Conservation (phyloP, 2,113 vertebrate genomes). For the Anas platyrhynchos region DNA sequence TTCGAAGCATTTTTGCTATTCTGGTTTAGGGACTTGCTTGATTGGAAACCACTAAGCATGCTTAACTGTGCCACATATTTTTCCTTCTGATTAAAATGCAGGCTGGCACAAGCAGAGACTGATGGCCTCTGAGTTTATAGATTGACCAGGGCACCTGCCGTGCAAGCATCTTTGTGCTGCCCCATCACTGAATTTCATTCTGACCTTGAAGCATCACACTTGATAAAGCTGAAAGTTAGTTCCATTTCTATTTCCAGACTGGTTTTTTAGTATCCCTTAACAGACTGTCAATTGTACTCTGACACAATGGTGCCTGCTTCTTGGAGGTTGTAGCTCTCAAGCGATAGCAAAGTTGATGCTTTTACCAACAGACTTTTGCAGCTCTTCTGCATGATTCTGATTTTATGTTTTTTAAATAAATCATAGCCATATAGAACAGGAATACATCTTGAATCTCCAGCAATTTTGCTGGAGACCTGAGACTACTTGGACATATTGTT, state of each 20-base stretch:
- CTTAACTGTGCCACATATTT: conserved; percentile 52
- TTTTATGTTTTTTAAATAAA: not conserved
- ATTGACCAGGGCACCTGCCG: conserved; percentile 72
- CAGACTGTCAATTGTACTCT: conserved; percentile 56
- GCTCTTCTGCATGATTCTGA: not conserved
- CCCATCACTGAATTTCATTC: conserved; percentile 71
- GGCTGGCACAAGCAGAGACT: conserved; percentile 64
- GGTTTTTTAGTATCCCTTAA: conserved; percentile 59
- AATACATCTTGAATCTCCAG: not conserved
- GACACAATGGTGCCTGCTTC: conserved; percentile 3
- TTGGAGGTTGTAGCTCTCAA: not conserved
- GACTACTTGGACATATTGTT: not conserved
- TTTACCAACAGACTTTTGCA: not conserved
- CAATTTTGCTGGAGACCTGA: not conserved
- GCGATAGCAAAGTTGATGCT: not conserved
- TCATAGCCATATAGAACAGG: not conserved
- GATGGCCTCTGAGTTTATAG: conserved; percentile 73
- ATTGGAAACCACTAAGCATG: conserved; percentile 32
- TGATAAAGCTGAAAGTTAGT: conserved; percentile 72
- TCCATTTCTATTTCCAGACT: conserved; percentile 66
- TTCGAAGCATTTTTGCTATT: not conserved
- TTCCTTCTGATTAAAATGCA: conserved; percentile 63
- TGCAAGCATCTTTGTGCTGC: conserved; percentile 73
- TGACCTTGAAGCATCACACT: conserved; percentile 72
- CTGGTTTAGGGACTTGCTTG: not conserved